phyloP scores from a whole-genome alignment of 2,113 vertebrate species.

The Plecturocebus donacophilus region DNA sequence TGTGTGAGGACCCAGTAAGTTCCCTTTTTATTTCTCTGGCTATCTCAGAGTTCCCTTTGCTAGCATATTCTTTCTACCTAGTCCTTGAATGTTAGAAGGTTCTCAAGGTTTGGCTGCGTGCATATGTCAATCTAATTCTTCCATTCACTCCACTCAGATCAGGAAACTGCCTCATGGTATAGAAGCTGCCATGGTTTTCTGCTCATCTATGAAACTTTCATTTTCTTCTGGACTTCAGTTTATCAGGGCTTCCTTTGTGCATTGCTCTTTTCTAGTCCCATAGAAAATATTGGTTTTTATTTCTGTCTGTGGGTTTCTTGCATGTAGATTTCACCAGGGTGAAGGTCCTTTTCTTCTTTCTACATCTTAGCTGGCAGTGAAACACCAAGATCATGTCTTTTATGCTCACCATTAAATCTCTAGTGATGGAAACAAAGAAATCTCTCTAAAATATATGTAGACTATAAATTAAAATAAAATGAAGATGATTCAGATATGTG shows the following conservation, averaged over 20 bases:
- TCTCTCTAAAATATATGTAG: background rate
- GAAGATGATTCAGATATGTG: background rate
- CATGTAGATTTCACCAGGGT: background rate
- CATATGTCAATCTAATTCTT: background rate
- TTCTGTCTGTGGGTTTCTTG: background rate
- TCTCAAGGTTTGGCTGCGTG: background rate
- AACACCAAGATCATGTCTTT: background rate
- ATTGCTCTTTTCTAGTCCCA: background rate
- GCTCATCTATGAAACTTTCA: background rate
- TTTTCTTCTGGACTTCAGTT: background rate
- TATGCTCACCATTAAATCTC: background rate
- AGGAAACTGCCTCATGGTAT: background rate
- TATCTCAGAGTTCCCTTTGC: background rate
- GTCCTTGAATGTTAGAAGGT: background rate
- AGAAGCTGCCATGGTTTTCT: background rate
- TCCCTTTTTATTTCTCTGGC: background rate
- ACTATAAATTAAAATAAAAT: background rate
- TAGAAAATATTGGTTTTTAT: background rate
- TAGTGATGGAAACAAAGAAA: background rate
- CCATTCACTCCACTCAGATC: background rate
- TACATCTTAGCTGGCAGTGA: background rate
- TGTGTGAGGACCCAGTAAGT: background rate
- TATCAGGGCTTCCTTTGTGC: background rate
- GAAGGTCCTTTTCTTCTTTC: background rate
- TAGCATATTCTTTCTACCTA: background rate